Conservation (phyloP, 2,888 invertebrate genomes). For the Aplocera efformata region DNA sequence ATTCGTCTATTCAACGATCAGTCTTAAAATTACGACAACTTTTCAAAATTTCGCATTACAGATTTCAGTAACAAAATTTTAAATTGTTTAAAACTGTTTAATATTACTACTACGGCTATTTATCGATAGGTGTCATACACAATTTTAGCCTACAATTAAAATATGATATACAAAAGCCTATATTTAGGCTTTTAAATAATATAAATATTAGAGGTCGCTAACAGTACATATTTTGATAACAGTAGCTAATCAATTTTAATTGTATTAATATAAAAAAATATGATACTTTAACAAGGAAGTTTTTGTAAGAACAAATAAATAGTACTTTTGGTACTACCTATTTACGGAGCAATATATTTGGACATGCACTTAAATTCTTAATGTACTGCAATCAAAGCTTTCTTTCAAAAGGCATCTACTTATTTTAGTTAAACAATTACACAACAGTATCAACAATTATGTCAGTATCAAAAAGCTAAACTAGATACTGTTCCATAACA, state of each 20-base stretch:
- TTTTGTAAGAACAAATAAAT: too few relatives aligned
- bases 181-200: conserved; percentile 6
- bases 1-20: conserved; percentile 14
- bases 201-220: conserved; percentile 8
- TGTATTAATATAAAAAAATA: too few relatives aligned
- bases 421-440: background rate
- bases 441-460: conserved; percentile 4
- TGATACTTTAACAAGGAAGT: too few relatives aligned
- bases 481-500: too few relatives aligned
- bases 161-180: conserved; percentile 17
- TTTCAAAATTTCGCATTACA: too few relatives aligned
- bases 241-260: too few relatives aligned
- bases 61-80: background rate
- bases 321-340: too few relatives aligned
- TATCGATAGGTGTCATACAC: conserved; percentile 31
- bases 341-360: too few relatives aligned
- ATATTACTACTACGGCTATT: conserved; percentile 27
- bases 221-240: background rate
- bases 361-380: background rate
- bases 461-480: background rate
- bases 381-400: conserved; percentile 5
- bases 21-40: conserved; percentile 11
- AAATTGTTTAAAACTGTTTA: conserved; percentile 25
- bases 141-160: conserved; percentile 16
- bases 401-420: background rate